Evolutionary conservation across 2,797 vertebrate species (phyloP).

Genomic region (Numenius phaeopus): DNA sequence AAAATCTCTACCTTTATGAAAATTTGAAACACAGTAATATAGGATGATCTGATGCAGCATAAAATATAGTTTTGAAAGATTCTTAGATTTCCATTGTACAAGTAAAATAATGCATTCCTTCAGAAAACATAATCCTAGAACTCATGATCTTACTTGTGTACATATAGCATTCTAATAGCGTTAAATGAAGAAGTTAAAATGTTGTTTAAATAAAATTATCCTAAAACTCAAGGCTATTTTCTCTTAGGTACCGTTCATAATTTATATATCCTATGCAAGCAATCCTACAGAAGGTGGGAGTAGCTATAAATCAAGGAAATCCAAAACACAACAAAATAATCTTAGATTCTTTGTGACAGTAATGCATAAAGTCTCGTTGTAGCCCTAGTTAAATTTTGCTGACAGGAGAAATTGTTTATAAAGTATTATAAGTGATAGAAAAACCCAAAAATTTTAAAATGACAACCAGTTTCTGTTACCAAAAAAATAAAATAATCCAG

Average conservation of each 20-base stretch:
- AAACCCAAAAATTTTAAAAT: not conserved
- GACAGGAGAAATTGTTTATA: not conserved
- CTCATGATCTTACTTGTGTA: not conserved
- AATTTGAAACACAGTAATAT: not conserved
- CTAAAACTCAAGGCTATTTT: not conserved
- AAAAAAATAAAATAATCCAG: not conserved
- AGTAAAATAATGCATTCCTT: conserved; percentile 12
- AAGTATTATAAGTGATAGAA: not conserved
- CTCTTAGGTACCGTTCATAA: not conserved
- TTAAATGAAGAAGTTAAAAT: not conserved
- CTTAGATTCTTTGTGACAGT: not conserved
- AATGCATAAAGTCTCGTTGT: not conserved
- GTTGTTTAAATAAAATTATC: not conserved
- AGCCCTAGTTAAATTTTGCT: not conserved
- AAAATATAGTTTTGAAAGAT: not conserved
- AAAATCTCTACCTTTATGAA: not conserved
- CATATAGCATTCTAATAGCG: not conserved
- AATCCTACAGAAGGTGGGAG: accelerated
- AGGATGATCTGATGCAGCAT: not conserved
- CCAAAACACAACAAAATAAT: not conserved
- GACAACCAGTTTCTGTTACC: not conserved
- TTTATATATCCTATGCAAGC: not conserved
- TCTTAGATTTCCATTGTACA: not conserved
- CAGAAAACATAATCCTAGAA: not conserved
- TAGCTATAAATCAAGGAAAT: not conserved